Base-by-base conservation (phyloP, 2,888 invertebrate species). In the Anorthoa munda region DNA sequence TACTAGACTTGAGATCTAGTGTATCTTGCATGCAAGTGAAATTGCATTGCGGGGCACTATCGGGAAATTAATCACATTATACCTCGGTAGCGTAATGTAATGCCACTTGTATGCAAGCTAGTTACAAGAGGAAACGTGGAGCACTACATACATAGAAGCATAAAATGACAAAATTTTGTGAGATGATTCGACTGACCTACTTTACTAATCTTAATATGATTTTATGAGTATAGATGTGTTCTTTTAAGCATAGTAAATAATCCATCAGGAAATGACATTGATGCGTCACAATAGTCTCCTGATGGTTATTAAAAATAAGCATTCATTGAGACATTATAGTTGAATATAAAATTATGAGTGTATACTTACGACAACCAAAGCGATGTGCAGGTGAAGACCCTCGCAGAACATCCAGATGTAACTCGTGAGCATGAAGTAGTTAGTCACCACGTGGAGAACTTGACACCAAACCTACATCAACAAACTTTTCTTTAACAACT, bases 371-470 rank as follows among this genome's bases (percentile, higher is more conserved):
- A 98, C 97, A 15, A 98, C 98, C 1, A 98, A 95, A 0, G 98
- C 97, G 23, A 98, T 96, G 91, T 98, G 98, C 13, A 98, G 94
- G 89, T 98, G 98, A 2, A 98, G 94, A 0, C 98, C 98, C 90
- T 98, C 98, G 89, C 98, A 98, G 90, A 98, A 98, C 98, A 98
- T 98, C 98, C 98, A 98, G 90, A 98, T 97, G 92, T 98, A 98
- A 91, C 98, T 98, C 61, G 98, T 97, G 63, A 98, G 94, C 96
- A 98, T 97, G 85, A 98, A 97, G 90, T 98, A 98, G 89, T 98
- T 97, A 0, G 97, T 97, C 2, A 97, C 75, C 46, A 98, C 91
- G 90, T 98, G 98, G 2, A 98, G 93, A 0, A 94, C 88, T 90
- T 97, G 97, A 90, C 98, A 98, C 97, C 98, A 98, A 26, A 93